A percentile compares a stretch with the other conserved stretches of the same genome.
Conservation (phyloP, 1,140 invertebrate genomes). For the Pantala flavescens region DNA sequence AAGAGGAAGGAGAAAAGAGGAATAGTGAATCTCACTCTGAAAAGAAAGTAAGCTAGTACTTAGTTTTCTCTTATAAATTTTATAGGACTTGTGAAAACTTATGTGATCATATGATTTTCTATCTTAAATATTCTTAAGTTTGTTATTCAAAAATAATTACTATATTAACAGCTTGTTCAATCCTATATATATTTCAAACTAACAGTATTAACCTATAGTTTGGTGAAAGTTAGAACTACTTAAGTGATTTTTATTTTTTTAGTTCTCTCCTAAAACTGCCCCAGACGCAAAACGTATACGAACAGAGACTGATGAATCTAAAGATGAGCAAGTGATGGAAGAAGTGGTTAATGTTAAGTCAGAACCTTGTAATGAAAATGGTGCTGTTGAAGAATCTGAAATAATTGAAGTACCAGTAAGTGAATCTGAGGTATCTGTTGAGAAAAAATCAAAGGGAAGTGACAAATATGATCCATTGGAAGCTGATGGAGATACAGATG, state of each 20-base stretch:
- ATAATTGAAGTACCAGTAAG: constrained; percentile 30
- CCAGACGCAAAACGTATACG: constrained; percentile 28
- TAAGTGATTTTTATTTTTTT: too few relatives aligned
- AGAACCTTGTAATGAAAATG: constrained; percentile 25
- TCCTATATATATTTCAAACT: too few relatives aligned
- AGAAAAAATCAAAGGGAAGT: constrained; percentile 13
- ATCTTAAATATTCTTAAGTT: too few relatives aligned
- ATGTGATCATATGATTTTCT: too few relatives aligned
- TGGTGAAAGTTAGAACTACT: too few relatives aligned
- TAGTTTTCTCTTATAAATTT: too few relatives aligned
- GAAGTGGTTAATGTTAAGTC: constrained; percentile 17
- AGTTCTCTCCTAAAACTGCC: constrained; percentile 19
- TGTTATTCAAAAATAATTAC: too few relatives aligned
- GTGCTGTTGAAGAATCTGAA: constrained; percentile 29
- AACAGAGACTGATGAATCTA: constrained; percentile 29
- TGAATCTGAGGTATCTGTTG: constrained; percentile 23
- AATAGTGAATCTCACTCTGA: constrained; percentile 19
- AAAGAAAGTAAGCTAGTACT: constrained; percentile 20
- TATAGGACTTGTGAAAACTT: too few relatives aligned
- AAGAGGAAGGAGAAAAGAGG: constrained; percentile 21
- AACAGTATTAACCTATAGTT: too few relatives aligned
- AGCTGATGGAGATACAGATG: constrained; percentile 12
- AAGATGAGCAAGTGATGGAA: constrained; percentile 29
- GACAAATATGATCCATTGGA: constrained; percentile 19
- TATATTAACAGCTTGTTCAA: too few relatives aligned